phyloP scores from a whole-genome alignment of 2,113 vertebrate species.

The Aythya baeri region DNA sequence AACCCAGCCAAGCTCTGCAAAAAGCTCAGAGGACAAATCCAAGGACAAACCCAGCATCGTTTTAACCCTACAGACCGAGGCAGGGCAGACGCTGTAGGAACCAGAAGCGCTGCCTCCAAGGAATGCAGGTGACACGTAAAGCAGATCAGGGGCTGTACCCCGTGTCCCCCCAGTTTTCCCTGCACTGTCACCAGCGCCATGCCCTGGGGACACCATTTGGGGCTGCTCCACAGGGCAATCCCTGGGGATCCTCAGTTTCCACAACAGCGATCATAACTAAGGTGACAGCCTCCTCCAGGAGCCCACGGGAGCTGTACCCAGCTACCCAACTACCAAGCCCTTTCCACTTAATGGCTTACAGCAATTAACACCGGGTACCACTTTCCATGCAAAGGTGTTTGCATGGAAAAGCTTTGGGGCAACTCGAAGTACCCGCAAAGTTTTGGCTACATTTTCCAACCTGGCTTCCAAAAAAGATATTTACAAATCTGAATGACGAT shows the following conservation, averaged over 20 bases:
- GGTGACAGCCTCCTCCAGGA: fast-evolving
- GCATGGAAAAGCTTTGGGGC: not conserved
- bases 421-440: not conserved
- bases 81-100: not conserved
- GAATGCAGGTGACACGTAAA: not conserved
- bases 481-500: not conserved
- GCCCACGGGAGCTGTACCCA: not conserved
- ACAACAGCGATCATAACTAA: not conserved
- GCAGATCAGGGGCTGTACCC: fast-evolving
- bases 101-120: not conserved
- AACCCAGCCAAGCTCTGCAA: not conserved
- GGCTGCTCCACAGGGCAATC: fast-evolving
- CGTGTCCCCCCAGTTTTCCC: not conserved
- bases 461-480: not conserved
- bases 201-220: not conserved
- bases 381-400: not conserved
- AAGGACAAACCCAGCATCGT: not conserved
- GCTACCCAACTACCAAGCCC: not conserved
- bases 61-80: not conserved
- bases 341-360: fast-evolving
- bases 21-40: not conserved
- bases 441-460: not conserved
- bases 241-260: not conserved
- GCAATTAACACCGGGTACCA: not conserved
- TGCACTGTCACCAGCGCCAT: not conserved